Conservation (phyloP, 2,797 vertebrate species). For the Rhincodon typus region DNA sequence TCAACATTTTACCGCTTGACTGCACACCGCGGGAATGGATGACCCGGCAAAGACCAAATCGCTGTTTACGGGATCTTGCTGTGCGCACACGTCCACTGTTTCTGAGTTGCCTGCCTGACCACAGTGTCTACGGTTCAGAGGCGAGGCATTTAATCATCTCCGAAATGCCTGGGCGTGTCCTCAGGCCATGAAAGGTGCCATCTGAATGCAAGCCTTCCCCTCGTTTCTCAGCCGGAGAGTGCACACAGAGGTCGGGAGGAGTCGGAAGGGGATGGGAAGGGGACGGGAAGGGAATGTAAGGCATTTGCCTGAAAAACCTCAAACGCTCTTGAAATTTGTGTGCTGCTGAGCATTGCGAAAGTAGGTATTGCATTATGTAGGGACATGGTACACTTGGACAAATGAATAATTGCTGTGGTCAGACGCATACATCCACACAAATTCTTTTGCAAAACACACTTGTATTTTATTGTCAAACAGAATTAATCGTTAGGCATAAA, state of each 20-base stretch:
- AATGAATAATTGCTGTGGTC: slow-evolving; percentile 21
- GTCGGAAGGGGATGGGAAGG: background rate
- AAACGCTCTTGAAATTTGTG: background rate
- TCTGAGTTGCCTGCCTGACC: background rate
- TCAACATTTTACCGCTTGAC: background rate
- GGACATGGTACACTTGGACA: background rate
- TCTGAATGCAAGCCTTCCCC: background rate
- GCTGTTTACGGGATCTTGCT: background rate
- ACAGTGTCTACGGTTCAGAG: background rate
- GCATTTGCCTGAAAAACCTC: background rate
- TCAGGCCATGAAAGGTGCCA: background rate
- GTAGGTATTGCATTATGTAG: background rate
- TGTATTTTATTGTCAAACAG: background rate
- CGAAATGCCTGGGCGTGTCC: background rate
- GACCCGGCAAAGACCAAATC: background rate
- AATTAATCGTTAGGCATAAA: background rate
- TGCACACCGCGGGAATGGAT: background rate
- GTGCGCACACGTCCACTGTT: background rate
- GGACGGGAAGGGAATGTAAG: background rate
- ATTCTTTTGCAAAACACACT: background rate
- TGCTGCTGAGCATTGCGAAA: background rate
- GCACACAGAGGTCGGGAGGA: background rate
- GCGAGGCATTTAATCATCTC: background rate
- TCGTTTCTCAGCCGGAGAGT: background rate
- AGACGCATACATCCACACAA: background rate